Evolutionary conservation across 1,140 invertebrate genomes (phyloP).

Genomic region (Ostrea edulis): DNA sequence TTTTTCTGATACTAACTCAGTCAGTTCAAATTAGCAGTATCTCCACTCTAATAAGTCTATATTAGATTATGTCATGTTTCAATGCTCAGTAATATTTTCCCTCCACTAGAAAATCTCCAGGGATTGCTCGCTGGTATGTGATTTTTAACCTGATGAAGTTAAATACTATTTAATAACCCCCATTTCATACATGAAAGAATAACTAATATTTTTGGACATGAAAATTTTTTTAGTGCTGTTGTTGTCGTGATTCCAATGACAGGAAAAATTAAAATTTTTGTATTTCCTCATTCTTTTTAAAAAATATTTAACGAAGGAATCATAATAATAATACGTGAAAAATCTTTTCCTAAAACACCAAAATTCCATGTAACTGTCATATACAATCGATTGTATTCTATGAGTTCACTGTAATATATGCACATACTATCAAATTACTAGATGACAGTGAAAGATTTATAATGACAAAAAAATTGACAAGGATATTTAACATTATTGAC

Average conservation of each 20-base stretch:
- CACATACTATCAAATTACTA: background rate
- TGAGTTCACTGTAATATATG: background rate
- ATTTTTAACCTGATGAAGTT: too few species aligned
- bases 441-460: conserved; percentile 12
- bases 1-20: background rate
- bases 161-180: background rate
- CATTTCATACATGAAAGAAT: background rate
- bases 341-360: background rate
- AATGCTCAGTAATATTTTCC: background rate
- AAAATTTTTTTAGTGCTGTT: background rate
- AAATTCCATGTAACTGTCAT: conserved; percentile 20
- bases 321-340: background rate
- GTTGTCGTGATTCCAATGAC: conserved; percentile 11
- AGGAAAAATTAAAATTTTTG: background rate
- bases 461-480: background rate
- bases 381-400: background rate
- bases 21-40: conserved; percentile 12
- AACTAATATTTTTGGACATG: background rate
- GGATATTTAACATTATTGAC: conserved; percentile 37
- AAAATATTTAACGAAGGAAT: background rate
- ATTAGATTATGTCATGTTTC: conserved; percentile 10
- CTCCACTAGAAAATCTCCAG: background rate
- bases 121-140: background rate
- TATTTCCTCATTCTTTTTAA: conserved; percentile 23
- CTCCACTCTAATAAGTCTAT: background rate